Percentiles rank a stretch among this genome's conserved stretches.
phyloP scores from a whole-genome alignment of 2,797 vertebrate genomes.

The Vireo griseus region DNA sequence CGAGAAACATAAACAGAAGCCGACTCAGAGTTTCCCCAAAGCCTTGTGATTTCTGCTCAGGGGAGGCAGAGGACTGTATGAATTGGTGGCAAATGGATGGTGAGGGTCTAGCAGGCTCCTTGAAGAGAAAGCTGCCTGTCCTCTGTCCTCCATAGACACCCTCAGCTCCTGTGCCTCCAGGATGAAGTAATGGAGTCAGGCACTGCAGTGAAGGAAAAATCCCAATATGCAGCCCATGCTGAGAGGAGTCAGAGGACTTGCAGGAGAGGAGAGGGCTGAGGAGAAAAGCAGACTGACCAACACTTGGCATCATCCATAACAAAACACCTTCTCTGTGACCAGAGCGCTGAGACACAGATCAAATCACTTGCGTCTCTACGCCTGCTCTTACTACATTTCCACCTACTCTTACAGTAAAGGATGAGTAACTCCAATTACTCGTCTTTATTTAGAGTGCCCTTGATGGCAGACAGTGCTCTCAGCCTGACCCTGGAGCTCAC shows the following conservation, averaged over 20 bases:
- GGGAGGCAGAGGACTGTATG: neutral
- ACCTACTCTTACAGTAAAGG: slow-evolving; percentile 16
- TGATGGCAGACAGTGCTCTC: neutral
- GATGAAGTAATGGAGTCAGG: neutral
- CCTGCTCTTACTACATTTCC: neutral
- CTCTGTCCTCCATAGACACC: neutral
- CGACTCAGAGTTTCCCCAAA: neutral
- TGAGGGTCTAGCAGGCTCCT: neutral
- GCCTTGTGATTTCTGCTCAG: neutral
- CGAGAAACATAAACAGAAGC: neutral
- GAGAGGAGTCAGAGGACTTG: neutral
- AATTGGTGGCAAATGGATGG: neutral
- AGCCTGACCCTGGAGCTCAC: neutral
- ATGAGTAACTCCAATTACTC: neutral
- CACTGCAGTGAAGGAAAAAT: neutral
- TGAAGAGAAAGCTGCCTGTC: neutral
- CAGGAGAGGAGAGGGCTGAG: neutral
- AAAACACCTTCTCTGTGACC: neutral
- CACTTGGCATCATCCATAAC: neutral
- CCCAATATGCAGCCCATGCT: neutral
- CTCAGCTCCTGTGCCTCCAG: neutral
- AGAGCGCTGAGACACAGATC: neutral
- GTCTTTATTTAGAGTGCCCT: neutral
- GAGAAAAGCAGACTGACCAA: neutral
- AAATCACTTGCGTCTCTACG: neutral